Conservation (phyloP, 2,113 vertebrate genomes). For the Pitta sordida region DNA sequence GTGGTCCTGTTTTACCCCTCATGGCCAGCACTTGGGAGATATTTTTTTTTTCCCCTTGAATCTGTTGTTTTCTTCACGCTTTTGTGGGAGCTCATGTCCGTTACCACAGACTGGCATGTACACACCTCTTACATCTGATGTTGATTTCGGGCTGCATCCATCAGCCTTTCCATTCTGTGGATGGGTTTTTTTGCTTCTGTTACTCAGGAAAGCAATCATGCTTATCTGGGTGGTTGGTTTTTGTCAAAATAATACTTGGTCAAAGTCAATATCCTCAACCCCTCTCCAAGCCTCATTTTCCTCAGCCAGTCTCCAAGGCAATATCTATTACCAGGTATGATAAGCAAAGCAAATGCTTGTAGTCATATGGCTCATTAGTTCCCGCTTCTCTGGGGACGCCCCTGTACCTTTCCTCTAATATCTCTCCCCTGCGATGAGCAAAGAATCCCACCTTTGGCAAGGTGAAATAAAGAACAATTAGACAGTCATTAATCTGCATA, state of each 20-base stretch:
- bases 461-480: neutral
- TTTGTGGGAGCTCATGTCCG: neutral
- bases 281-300: neutral
- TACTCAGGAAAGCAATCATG: neutral
- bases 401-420: neutral
- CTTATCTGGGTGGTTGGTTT: neutral
- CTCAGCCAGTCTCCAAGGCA: neutral
- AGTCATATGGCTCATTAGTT: conserved; percentile 7
- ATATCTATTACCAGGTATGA: neutral
- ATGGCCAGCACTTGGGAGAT: neutral
- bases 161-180: neutral
- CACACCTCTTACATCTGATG: neutral
- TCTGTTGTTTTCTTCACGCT: neutral
- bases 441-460: neutral
- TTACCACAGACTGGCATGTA: neutral
- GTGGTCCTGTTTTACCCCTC: neutral
- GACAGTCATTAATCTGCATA: conserved; percentile 4
- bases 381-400: neutral
- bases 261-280: neutral
- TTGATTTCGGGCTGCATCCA: neutral
- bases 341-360: neutral
- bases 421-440: neutral
- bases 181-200: neutral
- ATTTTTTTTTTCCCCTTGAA: neutral
- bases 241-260: neutral